Evolutionary conservation across 2,888 invertebrate genomes (phyloP).

Genomic region (Anorthoa munda): DNA sequence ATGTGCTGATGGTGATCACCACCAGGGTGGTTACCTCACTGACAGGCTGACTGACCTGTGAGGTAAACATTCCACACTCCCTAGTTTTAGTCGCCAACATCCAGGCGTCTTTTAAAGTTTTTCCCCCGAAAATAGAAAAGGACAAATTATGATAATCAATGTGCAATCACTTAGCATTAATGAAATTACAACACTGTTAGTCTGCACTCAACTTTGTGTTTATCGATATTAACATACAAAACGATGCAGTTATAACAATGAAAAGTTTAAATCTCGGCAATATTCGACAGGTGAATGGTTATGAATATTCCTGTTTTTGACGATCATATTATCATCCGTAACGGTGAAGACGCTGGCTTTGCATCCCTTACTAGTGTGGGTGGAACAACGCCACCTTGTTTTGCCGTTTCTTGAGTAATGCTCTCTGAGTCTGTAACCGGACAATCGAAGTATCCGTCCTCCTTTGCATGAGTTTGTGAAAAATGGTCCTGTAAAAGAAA

Average conservation of each 20-base stretch:
- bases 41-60: too few relatives aligned
- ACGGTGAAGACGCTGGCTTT: not conserved
- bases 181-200: not conserved
- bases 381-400: slow-evolving; percentile 4
- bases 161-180: not conserved
- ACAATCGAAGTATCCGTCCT: not conserved
- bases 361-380: not conserved
- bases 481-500: not conserved
- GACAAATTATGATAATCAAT: too few relatives aligned
- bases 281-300: not conserved
- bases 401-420: slow-evolving; percentile 3
- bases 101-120: too few relatives aligned
- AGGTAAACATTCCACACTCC: too few relatives aligned
- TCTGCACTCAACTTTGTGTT: not conserved
- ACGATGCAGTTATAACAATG: not conserved
- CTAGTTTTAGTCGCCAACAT: too few relatives aligned
- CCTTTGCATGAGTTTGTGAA: not conserved
- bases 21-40: too few relatives aligned
- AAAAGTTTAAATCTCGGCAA: too few relatives aligned
- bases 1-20: too few relatives aligned
- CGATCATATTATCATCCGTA: not conserved
- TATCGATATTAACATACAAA: not conserved
- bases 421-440: not conserved
- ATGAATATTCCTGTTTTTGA: not conserved
- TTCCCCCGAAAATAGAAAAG: too few relatives aligned